Base-by-base conservation (phyloP, 2,888 invertebrate genomes). In the Ichneumoninae sp. region DNA sequence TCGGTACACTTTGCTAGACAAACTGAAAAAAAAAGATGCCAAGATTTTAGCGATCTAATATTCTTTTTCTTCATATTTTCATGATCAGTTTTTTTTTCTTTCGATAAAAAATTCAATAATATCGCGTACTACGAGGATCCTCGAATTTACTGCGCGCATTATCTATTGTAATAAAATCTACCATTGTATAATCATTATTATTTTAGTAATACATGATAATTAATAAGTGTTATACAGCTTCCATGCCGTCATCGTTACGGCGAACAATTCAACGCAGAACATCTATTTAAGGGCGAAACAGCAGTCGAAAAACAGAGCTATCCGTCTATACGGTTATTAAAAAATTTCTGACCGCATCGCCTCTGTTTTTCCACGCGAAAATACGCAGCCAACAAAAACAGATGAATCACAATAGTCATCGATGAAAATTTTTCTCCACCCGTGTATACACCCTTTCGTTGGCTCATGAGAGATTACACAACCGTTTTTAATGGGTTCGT, bases 401-500 rank as follows among this genome's bases (percentile, higher is more conserved):
- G 57, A 26, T 26, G 22, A 57, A 10, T 26, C 1, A 10, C 26
- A 4, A 13, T 13, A 57, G 22, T 19, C 26, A 13, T 26, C 57
- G 10, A 13, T 13, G 44, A 44, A 13, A 13, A 40, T 10, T 8
- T 44, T 44, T 44, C 4, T 3, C 44, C 2, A 44, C 13, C 5
- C 5, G 2, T 6, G 3, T 44, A 10, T 4, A n/a, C 33, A 30
- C n/a, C 16, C 13, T 22, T 66, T 36, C 8, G 8, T 40, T 52
- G 7, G 7, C 16, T 36, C 13, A 22, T 40, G 69, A 33, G 47
- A 13, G n/a, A 57, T 36, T 19, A 57, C 30, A 50, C 71, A 40
- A 22, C 44, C 36, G 13, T 71, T 71, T 47, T 60, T 57, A 69
- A 57, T 68, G 44, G 68, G 57, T 33, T 69, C 13, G 10, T 57